Evolutionary conservation across 2,113 vertebrate genomes (phyloP).

Genomic region (Poeciliopsis prolifica): DNA sequence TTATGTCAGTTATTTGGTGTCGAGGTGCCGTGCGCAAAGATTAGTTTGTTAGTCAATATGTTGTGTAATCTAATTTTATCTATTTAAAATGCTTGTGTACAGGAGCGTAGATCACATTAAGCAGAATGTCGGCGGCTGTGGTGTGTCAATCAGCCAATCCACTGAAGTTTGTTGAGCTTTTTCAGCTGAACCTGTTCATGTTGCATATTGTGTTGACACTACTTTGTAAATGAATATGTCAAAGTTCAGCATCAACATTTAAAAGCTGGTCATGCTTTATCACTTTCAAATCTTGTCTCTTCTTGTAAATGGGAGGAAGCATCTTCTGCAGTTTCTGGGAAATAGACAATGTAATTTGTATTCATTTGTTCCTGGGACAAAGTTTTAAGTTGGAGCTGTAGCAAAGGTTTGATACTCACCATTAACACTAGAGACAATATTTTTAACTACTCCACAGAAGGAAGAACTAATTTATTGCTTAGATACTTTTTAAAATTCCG

Average conservation of each 20-base stretch:
- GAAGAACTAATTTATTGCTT: not conserved
- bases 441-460: not conserved
- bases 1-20: not conserved
- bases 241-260: not conserved
- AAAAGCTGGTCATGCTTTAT: not conserved
- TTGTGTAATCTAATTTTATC: not conserved
- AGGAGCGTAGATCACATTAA: not conserved
- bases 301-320: slow-evolving; percentile 19
- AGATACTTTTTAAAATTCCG: too few relatives aligned
- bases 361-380: not conserved
- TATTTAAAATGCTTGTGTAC: not conserved
- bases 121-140: too few relatives aligned
- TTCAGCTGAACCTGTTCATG: not conserved
- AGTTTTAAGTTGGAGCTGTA: slow-evolving; percentile 1
- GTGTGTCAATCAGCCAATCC: not conserved
- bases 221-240: not conserved
- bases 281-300: not conserved
- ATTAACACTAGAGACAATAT: not conserved
- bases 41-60: not conserved
- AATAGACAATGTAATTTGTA: slow-evolving; percentile 16
- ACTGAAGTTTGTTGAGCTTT: not conserved
- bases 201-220: not conserved
- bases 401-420: not conserved
- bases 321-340: slow-evolving; percentile 14
- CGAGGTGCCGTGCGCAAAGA: not conserved